Evolutionary conservation across 2,113 vertebrate species (phyloP).

Genomic region (Ifrita kowaldi): DNA sequence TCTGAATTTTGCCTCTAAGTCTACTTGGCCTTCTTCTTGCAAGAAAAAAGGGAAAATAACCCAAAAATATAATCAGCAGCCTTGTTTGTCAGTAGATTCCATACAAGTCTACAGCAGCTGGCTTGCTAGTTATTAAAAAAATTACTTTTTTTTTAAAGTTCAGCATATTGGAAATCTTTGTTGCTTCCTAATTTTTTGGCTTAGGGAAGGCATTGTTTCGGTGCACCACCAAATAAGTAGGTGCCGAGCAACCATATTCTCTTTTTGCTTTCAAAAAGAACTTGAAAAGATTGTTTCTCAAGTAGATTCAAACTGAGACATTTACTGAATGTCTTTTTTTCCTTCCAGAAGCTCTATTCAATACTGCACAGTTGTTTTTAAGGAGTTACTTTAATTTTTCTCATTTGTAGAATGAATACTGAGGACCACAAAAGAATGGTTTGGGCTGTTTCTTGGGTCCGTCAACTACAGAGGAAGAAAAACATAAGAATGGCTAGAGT

Average conservation of each 20-base stretch:
- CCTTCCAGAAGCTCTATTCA: not conserved
- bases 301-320: not conserved
- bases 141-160: not conserved
- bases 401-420: not conserved
- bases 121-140: not conserved
- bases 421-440: not conserved
- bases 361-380: not conserved
- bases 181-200: not conserved
- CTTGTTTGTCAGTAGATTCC: not conserved
- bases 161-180: not conserved
- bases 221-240: not conserved
- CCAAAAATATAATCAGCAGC: not conserved
- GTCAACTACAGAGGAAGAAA: not conserved
- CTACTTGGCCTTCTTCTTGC: not conserved
- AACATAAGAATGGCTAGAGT: not conserved
- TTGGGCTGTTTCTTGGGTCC: not conserved
- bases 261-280: not conserved
- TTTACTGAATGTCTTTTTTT: not conserved
- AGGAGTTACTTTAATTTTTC: not conserved
- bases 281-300: not conserved
- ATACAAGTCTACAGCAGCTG: not conserved
- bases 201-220: not conserved
- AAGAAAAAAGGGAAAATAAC: not conserved
- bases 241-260: not conserved
- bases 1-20: not conserved